Conservation (phyloP, 2,888 invertebrate species). For the Polydrusus cervinus region DNA sequence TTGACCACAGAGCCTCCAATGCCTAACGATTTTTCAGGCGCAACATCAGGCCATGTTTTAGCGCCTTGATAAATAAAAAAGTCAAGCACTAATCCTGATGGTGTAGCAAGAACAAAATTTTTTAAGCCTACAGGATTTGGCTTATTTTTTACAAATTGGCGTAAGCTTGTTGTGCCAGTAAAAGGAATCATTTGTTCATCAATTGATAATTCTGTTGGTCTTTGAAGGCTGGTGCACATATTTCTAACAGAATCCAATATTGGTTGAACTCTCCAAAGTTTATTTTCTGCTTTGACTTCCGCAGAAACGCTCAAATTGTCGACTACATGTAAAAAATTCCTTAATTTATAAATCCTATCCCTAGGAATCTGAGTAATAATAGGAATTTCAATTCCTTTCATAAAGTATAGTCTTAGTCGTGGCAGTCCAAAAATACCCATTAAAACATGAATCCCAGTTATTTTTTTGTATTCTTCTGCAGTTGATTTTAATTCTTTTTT, state of each 20-base stretch:
- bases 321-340: no score
- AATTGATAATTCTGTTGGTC: not conserved
- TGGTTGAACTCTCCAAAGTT: not conserved
- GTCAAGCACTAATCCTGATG: slow-evolving; percentile 1
- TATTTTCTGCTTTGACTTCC: not conserved
- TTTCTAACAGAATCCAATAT: slow-evolving; percentile 7
- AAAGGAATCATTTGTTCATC: slow-evolving; percentile 1
- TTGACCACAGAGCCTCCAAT: slow-evolving; percentile 3
- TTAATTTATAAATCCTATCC: no score
- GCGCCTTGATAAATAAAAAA: slow-evolving; percentile 6
- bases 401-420: no score
- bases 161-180: slow-evolving; percentile 7
- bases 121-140: not conserved
- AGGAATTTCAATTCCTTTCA: no score
- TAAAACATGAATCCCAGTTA: no score
- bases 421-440: no score
- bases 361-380: no score
- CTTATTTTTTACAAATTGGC: slow-evolving; percentile 5
- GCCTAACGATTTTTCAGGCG: not conserved
- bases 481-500: no score
- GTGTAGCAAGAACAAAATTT: slow-evolving; percentile 6
- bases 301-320: no score
- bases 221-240: slow-evolving; percentile 7
- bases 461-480: no score
- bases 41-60: slow-evolving; percentile 9